Evolutionary conservation across 2,113 vertebrate genomes (phyloP).

Genomic region (Pheucticus melanocephalus): DNA sequence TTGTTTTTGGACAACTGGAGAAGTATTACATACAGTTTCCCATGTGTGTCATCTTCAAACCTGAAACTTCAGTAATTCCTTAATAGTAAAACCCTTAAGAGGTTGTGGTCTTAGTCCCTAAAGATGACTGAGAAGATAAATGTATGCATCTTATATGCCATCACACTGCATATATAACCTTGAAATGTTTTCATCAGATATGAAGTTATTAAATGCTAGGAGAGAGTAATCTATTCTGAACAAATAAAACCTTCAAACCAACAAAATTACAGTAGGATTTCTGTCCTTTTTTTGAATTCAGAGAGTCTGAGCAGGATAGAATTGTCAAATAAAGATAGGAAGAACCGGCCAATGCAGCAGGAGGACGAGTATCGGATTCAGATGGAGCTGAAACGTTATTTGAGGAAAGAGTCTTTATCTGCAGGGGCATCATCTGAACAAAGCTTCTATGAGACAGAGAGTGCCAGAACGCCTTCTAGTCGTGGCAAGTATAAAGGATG

Average conservation of each 20-base stretch:
- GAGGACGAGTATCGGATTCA: conserved; percentile 96
- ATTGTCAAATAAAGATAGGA: conserved; percentile 84
- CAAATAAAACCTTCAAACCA: background rate
- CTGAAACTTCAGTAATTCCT: background rate
- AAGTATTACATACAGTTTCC: background rate
- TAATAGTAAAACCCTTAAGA: background rate
- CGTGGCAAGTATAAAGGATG: conserved; percentile 77
- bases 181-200: background rate
- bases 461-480: conserved; percentile 89
- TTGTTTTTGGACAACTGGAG: background rate
- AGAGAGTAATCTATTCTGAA: background rate
- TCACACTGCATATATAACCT: background rate
- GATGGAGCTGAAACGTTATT: conserved; percentile 90
- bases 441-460: conserved; percentile 90
- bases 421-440: conserved; percentile 80
- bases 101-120: background rate
- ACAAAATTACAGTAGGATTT: background rate
- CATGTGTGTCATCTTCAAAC: background rate
- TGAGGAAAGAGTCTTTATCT: conserved; percentile 86
- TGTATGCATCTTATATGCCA: background rate
- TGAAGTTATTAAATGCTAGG: background rate
- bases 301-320: conserved; percentile 82
- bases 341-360: conserved; percentile 93
- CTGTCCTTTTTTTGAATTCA: conserved; percentile 55
- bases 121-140: background rate